phyloP scores from a whole-genome alignment of 1,140 invertebrate genomes.

The Drosophila insularis region DNA sequence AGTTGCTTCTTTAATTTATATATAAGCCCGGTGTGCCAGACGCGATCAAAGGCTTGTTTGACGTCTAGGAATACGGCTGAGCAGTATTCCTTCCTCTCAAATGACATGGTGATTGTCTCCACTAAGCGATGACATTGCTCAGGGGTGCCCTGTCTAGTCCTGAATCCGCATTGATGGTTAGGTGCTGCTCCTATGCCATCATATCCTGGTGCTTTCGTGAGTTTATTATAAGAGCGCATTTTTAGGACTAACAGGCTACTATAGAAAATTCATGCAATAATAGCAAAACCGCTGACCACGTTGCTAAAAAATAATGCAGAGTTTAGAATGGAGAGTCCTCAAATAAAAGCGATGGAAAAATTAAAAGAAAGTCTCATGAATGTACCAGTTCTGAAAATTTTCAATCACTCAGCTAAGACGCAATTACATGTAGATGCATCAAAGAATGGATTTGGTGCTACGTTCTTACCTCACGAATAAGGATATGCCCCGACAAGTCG shows the following conservation, averaged over 20 bases:
- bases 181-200: no score
- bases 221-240: no score
- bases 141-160: not conserved
- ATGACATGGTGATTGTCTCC: not conserved
- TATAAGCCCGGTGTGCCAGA: no score
- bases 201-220: no score
- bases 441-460: slow-evolving; percentile 28
- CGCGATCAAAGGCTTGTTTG: no score
- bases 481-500: no score
- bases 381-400: slow-evolving; percentile 12
- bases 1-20: no score
- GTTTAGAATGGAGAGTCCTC: no score
- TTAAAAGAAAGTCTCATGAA: not conserved
- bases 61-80: no score
- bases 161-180: not conserved
- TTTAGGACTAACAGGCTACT: no score
- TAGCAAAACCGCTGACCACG: slow-evolving; percentile 16
- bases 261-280: slow-evolving; percentile 18
- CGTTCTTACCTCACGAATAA: slow-evolving; percentile 1
- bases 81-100: no score
- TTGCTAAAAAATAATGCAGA: no score
- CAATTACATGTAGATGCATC: slow-evolving; percentile 38
- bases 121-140: not conserved
- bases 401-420: not conserved
- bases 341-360: slow-evolving; percentile 7